Evolutionary conservation across 2,888 invertebrate genomes (phyloP).

Genomic region (Tipula confusa): DNA sequence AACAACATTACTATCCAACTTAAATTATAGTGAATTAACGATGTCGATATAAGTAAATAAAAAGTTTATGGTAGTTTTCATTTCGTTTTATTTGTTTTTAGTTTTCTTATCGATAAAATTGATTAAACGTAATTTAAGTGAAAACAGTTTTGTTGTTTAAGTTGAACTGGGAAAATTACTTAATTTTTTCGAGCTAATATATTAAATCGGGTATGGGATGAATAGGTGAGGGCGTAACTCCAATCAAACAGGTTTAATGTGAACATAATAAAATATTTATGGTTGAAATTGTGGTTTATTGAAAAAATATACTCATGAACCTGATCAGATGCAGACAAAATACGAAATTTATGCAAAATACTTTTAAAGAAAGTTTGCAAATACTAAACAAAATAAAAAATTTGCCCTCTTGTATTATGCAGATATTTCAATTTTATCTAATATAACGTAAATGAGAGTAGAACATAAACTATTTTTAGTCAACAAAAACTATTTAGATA

Average conservation of each 20-base stretch:
- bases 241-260: neutral
- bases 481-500: neutral
- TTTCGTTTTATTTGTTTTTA: neutral
- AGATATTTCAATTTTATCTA: neutral
- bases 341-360: neutral
- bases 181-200: neutral
- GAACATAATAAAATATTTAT: no score
- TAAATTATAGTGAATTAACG: constrained; percentile 20
- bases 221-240: neutral
- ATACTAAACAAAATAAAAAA: neutral
- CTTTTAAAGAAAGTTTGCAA: neutral
- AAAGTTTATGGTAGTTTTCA: neutral
- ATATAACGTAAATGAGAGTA: neutral
- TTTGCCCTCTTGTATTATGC: neutral
- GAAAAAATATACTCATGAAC: no score
- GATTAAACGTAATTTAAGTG: neutral
- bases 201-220: neutral
- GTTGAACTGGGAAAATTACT: neutral
- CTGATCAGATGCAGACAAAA: neutral
- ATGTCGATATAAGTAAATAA: neutral
- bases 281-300: no score
- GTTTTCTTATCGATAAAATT: neutral
- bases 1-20: neutral
- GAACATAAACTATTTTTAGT: neutral
- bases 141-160: neutral